phyloP scores from a whole-genome alignment of 2,113 vertebrate species.

The Stomatorhinus ivindoensis region DNA sequence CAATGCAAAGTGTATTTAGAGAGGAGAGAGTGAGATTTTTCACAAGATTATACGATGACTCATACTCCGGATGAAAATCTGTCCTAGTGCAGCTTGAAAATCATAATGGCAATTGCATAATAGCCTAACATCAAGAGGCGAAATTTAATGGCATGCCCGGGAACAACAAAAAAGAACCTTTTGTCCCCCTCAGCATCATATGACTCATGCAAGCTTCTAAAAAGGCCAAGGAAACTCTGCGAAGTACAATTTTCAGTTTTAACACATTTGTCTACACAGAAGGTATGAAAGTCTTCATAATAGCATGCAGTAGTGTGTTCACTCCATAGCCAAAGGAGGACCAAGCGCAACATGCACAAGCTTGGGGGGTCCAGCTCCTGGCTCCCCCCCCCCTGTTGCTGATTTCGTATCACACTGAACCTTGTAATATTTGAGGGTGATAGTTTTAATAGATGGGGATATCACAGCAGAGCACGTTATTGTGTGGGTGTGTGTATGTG shows the following conservation, averaged over 20 bases:
- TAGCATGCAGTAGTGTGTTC: background rate
- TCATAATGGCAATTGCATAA: background rate
- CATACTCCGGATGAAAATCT: background rate
- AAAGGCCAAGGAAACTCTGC: background rate
- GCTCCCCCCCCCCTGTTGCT: no score
- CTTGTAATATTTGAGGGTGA: background rate
- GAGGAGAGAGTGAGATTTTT: slow-evolving; percentile 8
- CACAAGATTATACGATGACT: background rate
- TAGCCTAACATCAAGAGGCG: background rate
- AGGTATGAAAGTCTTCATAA: background rate
- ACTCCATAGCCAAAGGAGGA: background rate
- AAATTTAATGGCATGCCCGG: slow-evolving; percentile 7
- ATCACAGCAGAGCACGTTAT: background rate
- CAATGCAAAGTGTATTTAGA: background rate
- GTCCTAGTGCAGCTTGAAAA: background rate
- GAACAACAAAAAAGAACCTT: background rate
- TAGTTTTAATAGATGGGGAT: background rate
- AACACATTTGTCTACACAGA: background rate
- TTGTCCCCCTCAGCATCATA: background rate
- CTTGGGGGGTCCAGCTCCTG: background rate
- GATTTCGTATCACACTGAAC: background rate
- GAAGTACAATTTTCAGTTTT: slow-evolving; percentile 6
- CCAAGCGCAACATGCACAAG: background rate
- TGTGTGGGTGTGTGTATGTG: background rate
- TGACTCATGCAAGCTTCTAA: slow-evolving; percentile 1